phyloP scores from a whole-genome alignment of 30 jellyfish, hydroid and myxozoan genomes.

The Hydra vulgaris region DNA sequence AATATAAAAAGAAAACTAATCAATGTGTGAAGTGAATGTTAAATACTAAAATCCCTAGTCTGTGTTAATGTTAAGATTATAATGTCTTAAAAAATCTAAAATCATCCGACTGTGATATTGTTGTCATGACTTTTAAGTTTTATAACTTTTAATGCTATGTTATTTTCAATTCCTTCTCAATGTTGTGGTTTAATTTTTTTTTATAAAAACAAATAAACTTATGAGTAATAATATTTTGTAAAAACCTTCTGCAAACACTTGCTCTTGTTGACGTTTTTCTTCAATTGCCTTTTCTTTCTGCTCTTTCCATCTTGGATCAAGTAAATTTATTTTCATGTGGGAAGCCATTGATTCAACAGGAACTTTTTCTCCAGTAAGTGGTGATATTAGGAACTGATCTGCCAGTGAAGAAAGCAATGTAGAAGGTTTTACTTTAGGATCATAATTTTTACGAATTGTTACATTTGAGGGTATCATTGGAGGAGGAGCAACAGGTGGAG shows the following conservation, averaged over 20 bases:
- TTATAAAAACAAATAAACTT: too few relatives aligned
- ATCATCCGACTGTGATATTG: too few relatives aligned
- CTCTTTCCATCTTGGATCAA: conserved; percentile 97
- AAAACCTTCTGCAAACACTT: conserved; percentile 88
- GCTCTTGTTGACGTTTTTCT: conserved; percentile 88
- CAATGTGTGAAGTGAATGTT: too few relatives aligned
- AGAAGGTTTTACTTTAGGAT: conserved; percentile 81
- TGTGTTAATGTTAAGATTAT: too few relatives aligned
- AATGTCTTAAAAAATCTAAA: too few relatives aligned
- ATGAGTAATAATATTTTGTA: too few relatives aligned
- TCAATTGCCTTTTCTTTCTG: conserved; percentile 66
- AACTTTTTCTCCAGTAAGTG: conserved; percentile 93
- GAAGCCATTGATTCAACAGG: conserved; percentile 97
- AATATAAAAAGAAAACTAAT: too few relatives aligned
- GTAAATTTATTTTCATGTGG: conserved; percentile 72
- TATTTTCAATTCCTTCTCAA: too few relatives aligned
- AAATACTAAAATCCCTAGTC: too few relatives aligned
- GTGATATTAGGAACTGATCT: conserved; percentile 81
- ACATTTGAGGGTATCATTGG: conserved; percentile 36
- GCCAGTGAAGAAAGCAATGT: conserved; percentile 75
- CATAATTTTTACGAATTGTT: conserved; percentile 75
- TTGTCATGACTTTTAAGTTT: too few relatives aligned
- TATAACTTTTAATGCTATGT: too few relatives aligned
- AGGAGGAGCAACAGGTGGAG: conserved; percentile 83
- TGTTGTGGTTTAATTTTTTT: too few relatives aligned